Conservation (phyloP, 2,888 invertebrate species). For the Cremastinae sp. region DNA sequence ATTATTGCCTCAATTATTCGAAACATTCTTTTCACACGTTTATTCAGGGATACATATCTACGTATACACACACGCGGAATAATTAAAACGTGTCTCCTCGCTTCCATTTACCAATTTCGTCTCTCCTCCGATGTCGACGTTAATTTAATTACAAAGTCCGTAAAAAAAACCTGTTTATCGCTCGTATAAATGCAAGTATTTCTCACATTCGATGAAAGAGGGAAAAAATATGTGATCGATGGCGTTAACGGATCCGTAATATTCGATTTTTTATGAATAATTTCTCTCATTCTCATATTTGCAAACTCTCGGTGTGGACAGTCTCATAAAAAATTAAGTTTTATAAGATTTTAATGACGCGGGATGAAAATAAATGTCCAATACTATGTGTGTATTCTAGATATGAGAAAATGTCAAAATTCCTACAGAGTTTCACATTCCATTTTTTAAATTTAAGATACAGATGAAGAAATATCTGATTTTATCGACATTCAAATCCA, state of each 20-base stretch:
- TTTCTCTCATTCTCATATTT: background rate
- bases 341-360: background rate
- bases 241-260: background rate
- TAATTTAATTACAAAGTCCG: slow-evolving; percentile 47
- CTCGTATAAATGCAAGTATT: background rate
- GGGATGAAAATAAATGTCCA: background rate
- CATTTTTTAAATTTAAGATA: too few relatives aligned
- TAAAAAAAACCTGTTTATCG: slow-evolving; percentile 25
- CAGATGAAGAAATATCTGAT: too few relatives aligned
- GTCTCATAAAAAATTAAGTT: background rate
- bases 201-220: slow-evolving; percentile 8
- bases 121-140: slow-evolving; percentile 18
- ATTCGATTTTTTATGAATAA: background rate
- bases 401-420: too few relatives aligned
- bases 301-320: background rate
- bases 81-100: slow-evolving; percentile 22
- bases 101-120: slow-evolving; percentile 17
- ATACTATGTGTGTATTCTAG: background rate
- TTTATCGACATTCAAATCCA: too few relatives aligned
- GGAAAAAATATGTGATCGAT: background rate
- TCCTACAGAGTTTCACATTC: too few relatives aligned
- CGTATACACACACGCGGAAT: background rate
- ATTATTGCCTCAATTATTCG: slow-evolving; percentile 40
- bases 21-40: background rate
- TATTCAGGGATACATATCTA: background rate